These are phyloP conservation scores for Eudyptes chrysolophus DNA, from an alignment of 2,113 vertebrate species.

Conservation along the genomic window DNA sequence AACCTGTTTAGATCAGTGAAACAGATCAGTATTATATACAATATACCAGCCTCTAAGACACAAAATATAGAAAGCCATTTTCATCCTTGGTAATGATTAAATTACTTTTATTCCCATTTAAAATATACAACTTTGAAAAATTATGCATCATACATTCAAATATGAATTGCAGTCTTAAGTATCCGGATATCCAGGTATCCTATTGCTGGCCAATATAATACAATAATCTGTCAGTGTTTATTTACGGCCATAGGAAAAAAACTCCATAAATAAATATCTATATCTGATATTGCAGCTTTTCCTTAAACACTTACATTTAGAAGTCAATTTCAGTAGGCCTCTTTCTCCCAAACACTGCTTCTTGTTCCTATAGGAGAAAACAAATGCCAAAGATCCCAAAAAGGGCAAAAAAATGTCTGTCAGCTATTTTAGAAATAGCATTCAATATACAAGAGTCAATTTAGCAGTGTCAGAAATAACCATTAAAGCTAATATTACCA, in stretches of 20 bases:
- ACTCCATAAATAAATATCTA: not conserved
- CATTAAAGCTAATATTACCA: not conserved
- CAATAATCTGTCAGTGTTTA: not conserved
- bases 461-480: not conserved
- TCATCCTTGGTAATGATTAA: not conserved
- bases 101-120: slow-evolving; percentile 49
- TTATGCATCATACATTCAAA: slow-evolving; percentile 45
- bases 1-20: not conserved
- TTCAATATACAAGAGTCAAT: not conserved
- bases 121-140: slow-evolving; percentile 57
- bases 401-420: not conserved
- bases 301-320: slow-evolving; percentile 3
- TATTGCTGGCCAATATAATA: not conserved
- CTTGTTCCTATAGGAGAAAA: not conserved
- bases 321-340: not conserved
- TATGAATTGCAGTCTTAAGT: not conserved
- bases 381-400: not conserved
- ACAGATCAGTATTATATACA: not conserved
- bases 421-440: slow-evolving; percentile 14
- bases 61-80: not conserved
- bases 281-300: not conserved
- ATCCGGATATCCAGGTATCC: not conserved
- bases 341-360: not conserved
- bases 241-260: not conserved
- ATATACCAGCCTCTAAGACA: not conserved